Evolutionary conservation across 1,140 invertebrate species (phyloP).

Genomic region (Cepaea nemoralis): DNA sequence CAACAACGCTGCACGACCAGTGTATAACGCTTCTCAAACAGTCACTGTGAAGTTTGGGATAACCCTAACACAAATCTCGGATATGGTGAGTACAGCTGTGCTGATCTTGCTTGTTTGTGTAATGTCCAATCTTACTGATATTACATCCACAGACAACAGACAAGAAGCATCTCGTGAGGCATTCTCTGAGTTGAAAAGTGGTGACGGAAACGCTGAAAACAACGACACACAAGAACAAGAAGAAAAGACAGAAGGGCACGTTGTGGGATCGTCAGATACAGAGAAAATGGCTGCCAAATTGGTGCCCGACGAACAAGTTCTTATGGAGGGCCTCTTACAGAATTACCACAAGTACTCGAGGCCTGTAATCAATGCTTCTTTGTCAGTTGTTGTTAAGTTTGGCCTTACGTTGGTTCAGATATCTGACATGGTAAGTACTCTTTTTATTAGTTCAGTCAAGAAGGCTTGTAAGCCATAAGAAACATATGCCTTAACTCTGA

Average conservation of each 20-base stretch:
- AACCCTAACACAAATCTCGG: conserved; percentile 98
- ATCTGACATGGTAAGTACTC: conserved; percentile 77
- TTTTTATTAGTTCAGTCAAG: neutral
- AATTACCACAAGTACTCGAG: conserved; percentile 94
- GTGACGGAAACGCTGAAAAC: neutral
- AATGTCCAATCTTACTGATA: neutral
- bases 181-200: neutral
- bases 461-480: neutral
- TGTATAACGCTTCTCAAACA: conserved; percentile 96
- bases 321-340: conserved; percentile 55
- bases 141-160: neutral
- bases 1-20: conserved; percentile 95
- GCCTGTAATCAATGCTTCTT: conserved; percentile 70
- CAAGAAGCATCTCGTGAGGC: neutral
- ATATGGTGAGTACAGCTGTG: conserved; percentile 88
- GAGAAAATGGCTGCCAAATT: neutral
- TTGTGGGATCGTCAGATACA: neutral
- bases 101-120: neutral
- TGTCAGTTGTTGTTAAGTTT: conserved; percentile 68
- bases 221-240: neutral
- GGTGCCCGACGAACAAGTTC: conserved; percentile 62
- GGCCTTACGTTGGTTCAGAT: conserved; percentile 71
- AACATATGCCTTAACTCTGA: no score
- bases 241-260: neutral
- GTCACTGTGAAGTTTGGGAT: conserved; percentile 96